These are phyloP conservation scores for Helicoverpa zea DNA, from an alignment of 1,140 invertebrate genomes.

Conservation along the genomic window DNA sequence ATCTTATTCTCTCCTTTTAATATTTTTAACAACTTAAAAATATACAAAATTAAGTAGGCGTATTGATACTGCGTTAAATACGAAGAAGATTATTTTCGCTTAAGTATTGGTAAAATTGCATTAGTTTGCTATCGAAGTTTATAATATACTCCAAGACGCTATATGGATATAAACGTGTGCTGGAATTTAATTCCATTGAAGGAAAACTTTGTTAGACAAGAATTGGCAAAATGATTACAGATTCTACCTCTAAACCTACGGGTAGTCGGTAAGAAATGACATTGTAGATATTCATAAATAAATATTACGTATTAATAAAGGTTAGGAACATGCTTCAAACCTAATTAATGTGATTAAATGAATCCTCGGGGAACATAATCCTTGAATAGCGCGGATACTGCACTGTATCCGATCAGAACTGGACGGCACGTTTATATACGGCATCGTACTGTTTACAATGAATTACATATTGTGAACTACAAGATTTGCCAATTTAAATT, in stretches of 20 bases:
- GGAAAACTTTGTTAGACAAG: constrained; percentile 44
- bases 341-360: constrained; percentile 47
- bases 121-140: constrained; percentile 25
- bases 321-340: constrained; percentile 76
- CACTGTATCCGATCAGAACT: constrained; percentile 48
- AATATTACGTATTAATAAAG: constrained; percentile 69
- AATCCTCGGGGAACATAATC: constrained; percentile 39
- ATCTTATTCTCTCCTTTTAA: constrained; percentile 85
- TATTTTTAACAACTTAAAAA: constrained; percentile 79
- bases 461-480: constrained; percentile 29
- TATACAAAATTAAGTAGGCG: constrained; percentile 62
- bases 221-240: constrained; percentile 55
- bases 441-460: constrained; percentile 44
- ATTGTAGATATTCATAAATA: constrained; percentile 67
- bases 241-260: constrained; percentile 51
- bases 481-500: constrained; percentile 54
- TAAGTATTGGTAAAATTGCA: constrained; percentile 31
- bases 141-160: constrained; percentile 43
- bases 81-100: constrained; percentile 32
- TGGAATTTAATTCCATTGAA: constrained; percentile 70
- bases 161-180: constrained; percentile 51
- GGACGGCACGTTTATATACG: constrained; percentile 52
- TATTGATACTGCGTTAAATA: constrained; percentile 39
- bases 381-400: constrained; percentile 35
- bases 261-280: constrained; percentile 49